These are phyloP conservation scores for Hirtodrosophila duncani DNA, from an alignment of 2,888 invertebrate genomes.

Conservation along the genomic window DNA sequence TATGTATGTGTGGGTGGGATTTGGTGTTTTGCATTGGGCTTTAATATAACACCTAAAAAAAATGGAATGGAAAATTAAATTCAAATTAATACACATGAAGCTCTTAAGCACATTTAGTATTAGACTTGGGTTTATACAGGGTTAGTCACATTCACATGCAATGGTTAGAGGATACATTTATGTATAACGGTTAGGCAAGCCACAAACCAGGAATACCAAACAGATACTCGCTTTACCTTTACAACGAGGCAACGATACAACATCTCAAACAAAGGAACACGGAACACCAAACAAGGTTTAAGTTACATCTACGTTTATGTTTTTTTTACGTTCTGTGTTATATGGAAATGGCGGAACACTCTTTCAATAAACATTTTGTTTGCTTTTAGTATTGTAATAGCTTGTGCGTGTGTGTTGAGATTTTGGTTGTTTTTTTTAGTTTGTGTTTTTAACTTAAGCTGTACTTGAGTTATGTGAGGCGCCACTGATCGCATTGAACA, in stretches of 20 bases:
- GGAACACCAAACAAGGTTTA: conserved; percentile 55
- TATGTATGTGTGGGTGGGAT: conserved; percentile 41
- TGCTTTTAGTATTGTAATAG: conserved; percentile 50
- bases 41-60: conserved; percentile 73
- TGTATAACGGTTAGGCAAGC: conserved; percentile 33
- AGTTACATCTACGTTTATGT: conserved; percentile 43
- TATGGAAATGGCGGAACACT: too few species aligned
- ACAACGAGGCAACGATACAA: conserved; percentile 51
- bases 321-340: conserved; percentile 40
- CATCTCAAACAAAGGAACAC: conserved; percentile 48
- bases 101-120: too few species aligned
- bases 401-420: conserved; percentile 42
- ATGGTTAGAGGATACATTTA: conserved; percentile 3
- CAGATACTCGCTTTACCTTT: conserved; percentile 57
- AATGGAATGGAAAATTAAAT: conserved; percentile 51
- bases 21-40: conserved; percentile 52
- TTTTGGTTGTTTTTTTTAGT: conserved; percentile 20
- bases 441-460: conserved; percentile 80
- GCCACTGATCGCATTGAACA: conserved; percentile 89
- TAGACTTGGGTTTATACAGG: too few species aligned
- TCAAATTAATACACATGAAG: conserved; percentile 39
- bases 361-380: conserved; percentile 26
- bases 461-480: conserved; percentile 89
- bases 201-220: conserved; percentile 48
- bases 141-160: conserved; percentile 49